phyloP scores from a whole-genome alignment of 2,888 invertebrate species.

The Chrysodeixis includens region DNA sequence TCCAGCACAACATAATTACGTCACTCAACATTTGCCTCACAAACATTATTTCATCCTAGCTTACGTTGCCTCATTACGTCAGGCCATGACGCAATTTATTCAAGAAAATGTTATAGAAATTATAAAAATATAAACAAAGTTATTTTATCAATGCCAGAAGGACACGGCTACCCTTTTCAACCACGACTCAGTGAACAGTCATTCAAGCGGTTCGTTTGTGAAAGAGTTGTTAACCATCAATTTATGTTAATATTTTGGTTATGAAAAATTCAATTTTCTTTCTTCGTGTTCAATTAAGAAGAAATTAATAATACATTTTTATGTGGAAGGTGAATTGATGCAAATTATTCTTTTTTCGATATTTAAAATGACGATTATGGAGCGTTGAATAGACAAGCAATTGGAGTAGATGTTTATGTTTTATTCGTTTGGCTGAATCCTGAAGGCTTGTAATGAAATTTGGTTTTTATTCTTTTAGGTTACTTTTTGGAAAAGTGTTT shows the following conservation, averaged over 20 bases:
- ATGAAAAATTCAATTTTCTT: conserved; percentile 37
- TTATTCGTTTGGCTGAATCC: not conserved
- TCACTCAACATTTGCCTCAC: conserved; percentile 6
- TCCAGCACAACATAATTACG: not conserved
- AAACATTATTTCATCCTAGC: conserved; percentile 16
- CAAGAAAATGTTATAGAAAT: conserved; percentile 20
- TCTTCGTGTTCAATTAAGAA: conserved; percentile 8
- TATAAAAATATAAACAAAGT: conserved; percentile 24
- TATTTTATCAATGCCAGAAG: conserved; percentile 47
- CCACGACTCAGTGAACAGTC: conserved; percentile 42
- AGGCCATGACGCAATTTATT: conserved; percentile 32
- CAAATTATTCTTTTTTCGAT: not conserved
- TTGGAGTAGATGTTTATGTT: not conserved
- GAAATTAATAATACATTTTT: not conserved
- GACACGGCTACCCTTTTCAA: conserved; percentile 50
- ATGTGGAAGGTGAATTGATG: conserved; percentile 2
- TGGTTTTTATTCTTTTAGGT: too few species aligned
- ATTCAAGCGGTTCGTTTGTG: conserved; percentile 28
- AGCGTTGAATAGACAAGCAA: conserved; percentile 3
- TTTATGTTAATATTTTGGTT: conserved; percentile 36
- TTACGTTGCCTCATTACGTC: conserved; percentile 25
- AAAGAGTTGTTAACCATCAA: conserved; percentile 47
- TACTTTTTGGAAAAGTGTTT: too few species aligned
- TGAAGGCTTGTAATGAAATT: not conserved
- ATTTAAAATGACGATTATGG: conserved; percentile 4